Base-by-base conservation (phyloP, 2,888 invertebrate genomes). In the Slavum lentiscoides region DNA sequence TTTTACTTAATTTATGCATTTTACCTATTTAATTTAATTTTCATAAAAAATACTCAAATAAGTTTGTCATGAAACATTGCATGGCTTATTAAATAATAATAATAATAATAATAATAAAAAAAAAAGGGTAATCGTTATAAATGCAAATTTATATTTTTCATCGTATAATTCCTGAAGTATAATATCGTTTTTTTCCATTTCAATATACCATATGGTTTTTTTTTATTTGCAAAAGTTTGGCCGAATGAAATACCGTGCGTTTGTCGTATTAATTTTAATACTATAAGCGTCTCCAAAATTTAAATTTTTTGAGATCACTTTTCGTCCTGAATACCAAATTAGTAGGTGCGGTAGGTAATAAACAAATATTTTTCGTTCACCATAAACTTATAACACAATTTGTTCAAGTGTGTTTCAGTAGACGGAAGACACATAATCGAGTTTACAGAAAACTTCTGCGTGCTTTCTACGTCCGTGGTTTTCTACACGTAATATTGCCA, bases 301-400 rank as follows among this genome's bases (percentile, higher is more conserved):
- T 61, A 17, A 15, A 1, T 62, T 59, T 72, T 61, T 19, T 7
- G 13, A 49, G 13, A 15, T 21, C 21, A 49, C 19, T 49, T 37
- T 43, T 8, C 2, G 61, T 72, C 23, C n/a, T 17, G 21, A 49
- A 49, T 19, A 19, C 19, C 8, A 23, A 43, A 23, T 73, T 73
- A 15, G 17, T 17, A 13, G n/a, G 30, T 4, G 30, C 30, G 30
- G 30, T 30, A 58, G 11, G 61, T 37, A 23, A 49, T 19, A 62
- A 73, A 62, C 43, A 69, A 30, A 69, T 39, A 19, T 61, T 11
- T 72, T 61, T 49, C 39, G 7, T 30, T 23, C 23, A 3, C 8
- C 23, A 30, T 23, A 72, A 72, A 59, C 49, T 62, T 61, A 39
- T 72, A 72, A 72, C 21, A 39, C 9, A 58, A 72, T 72, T 72